phyloP scores from a whole-genome alignment of 2,113 vertebrate species.

The Excalfactoria chinensis region DNA sequence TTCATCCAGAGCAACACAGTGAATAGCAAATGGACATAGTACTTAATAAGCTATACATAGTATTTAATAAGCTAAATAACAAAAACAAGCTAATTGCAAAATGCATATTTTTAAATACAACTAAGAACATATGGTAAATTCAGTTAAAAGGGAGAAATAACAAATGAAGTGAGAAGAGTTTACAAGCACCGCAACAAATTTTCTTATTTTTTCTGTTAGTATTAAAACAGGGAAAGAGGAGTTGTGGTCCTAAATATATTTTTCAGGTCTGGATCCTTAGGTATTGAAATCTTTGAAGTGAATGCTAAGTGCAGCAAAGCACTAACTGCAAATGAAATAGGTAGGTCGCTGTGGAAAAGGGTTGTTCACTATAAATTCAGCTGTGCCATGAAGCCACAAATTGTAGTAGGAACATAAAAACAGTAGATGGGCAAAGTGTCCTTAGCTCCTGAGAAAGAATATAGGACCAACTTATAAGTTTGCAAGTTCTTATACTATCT shows the following conservation, averaged over 20 bases:
- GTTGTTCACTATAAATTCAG: neutral
- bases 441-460: neutral
- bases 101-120: neutral
- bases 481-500: neutral
- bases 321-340: neutral
- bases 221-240: neutral
- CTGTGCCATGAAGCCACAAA: neutral
- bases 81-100: neutral
- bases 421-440: neutral
- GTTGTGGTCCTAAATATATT: neutral
- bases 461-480: neutral
- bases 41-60: neutral
- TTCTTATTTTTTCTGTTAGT: neutral
- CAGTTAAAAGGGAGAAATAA: neutral
- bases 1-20: neutral
- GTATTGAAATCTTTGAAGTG: conserved; percentile 4
- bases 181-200: neutral
- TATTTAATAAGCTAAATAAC: neutral
- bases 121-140: neutral
- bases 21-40: neutral
- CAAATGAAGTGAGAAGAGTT: neutral
- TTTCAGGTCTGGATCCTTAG: conserved; percentile 11
- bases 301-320: conserved; percentile 26
- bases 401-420: neutral
- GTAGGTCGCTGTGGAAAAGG: neutral